phyloP scores from a whole-genome alignment of 1,140 invertebrate genomes.

The Zeugodacus cucurbitae region DNA sequence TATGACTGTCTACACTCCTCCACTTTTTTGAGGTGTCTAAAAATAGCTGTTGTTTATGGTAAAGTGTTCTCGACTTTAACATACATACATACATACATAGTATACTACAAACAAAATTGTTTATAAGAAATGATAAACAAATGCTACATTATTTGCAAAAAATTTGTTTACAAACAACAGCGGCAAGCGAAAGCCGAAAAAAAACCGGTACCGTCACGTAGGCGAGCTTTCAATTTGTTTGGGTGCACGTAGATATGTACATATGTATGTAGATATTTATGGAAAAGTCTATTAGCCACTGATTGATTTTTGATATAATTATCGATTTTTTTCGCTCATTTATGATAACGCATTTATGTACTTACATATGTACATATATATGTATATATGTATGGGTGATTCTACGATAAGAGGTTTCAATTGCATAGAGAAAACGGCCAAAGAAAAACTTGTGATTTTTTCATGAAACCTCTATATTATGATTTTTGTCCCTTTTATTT shows the following conservation, averaged over 20 bases:
- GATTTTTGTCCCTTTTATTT: too few species aligned
- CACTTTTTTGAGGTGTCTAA: not conserved
- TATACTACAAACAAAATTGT: not conserved
- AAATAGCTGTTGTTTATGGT: not conserved
- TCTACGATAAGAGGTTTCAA: too few species aligned
- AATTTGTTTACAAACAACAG: not conserved
- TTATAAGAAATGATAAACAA: not conserved
- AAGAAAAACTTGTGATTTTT: too few species aligned
- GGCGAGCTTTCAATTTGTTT: not conserved
- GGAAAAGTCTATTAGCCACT: too few species aligned
- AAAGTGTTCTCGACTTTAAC: not conserved
- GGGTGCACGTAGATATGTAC: not conserved
- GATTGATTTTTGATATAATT: too few species aligned
- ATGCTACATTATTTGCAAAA: not conserved
- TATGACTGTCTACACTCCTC: too few species aligned
- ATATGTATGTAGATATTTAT: not conserved
- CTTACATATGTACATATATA: not conserved
- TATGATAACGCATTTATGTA: not conserved
- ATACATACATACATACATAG: not conserved
- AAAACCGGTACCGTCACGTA: not conserved
- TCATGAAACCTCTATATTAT: too few species aligned
- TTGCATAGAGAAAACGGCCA: too few species aligned
- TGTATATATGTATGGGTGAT: too few species aligned
- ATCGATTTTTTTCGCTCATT: too few species aligned
- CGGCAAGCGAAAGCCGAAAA: not conserved